These are phyloP conservation scores for Tenthredo scrophulariae DNA, from an alignment of 2,888 invertebrate genomes.

Conservation along the genomic window DNA sequence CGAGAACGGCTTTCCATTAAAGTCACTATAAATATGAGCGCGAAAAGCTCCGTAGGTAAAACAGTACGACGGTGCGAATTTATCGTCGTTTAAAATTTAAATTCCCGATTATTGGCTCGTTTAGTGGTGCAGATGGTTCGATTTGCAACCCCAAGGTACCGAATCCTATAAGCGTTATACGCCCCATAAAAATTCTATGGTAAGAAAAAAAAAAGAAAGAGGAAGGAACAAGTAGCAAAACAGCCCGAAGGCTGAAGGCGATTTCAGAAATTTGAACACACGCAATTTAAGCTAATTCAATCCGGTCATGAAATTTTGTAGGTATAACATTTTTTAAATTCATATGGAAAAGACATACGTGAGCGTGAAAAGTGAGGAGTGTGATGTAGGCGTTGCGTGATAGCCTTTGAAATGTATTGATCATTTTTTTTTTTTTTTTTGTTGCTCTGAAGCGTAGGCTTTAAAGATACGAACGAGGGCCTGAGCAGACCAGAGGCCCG, in stretches of 20 bases:
- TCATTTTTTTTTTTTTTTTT: neutral
- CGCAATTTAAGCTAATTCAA: neutral
- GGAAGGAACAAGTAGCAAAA: neutral
- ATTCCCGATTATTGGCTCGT: conserved; percentile 70
- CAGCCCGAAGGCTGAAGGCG: neutral
- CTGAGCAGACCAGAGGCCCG: neutral
- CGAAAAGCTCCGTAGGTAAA: conserved; percentile 55
- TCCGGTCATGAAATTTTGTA: neutral
- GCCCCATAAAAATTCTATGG: conserved; percentile 44
- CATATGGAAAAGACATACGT: neutral
- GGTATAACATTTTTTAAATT: neutral
- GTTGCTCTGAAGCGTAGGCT: neutral
- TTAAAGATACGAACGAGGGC: neutral
- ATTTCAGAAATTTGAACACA: conserved; percentile 9
- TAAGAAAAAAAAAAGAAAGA: neutral
- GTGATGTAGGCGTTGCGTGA: neutral
- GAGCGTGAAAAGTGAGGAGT: neutral
- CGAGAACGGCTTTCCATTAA: conserved; percentile 67
- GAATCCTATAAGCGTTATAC: conserved; percentile 33
- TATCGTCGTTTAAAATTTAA: conserved; percentile 70
- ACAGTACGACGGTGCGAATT: conserved; percentile 60
- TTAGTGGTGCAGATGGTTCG: conserved; percentile 56
- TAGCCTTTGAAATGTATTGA: neutral
- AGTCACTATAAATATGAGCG: conserved; percentile 69
- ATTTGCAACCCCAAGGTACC: conserved; percentile 40